Evolutionary conservation across 2,888 invertebrate species (phyloP).

Genomic region (Brenthis hecate): DNA sequence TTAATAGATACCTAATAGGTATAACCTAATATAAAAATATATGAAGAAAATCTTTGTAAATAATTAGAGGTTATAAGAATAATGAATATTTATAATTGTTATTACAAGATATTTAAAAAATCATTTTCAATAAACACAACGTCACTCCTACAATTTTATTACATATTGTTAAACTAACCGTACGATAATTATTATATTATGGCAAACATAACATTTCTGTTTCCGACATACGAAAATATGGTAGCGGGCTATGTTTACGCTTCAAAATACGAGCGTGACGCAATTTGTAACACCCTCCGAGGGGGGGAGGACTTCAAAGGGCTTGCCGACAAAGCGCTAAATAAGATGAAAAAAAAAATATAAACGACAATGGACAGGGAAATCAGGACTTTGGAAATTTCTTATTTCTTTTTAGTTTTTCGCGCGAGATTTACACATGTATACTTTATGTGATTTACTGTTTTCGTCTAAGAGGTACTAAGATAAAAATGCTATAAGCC

Average conservation of each 20-base stretch:
- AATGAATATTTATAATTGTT: not conserved
- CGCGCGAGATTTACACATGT: constrained; percentile 56
- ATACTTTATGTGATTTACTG: constrained; percentile 41
- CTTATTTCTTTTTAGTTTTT: constrained; percentile 63
- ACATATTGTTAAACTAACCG: constrained; percentile 12
- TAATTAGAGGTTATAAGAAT: too few relatives aligned
- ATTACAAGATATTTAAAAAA: not conserved
- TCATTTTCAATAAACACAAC: not conserved
- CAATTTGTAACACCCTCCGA: constrained; percentile 75
- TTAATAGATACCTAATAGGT: too few relatives aligned
- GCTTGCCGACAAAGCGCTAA: constrained; percentile 80
- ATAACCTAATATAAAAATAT: too few relatives aligned
- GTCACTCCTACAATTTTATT: not conserved
- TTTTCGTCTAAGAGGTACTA: not conserved
- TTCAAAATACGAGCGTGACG: constrained; percentile 71
- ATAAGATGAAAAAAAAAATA: constrained; percentile 78
- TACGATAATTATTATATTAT: constrained; percentile 12
- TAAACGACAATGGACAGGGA: constrained; percentile 77
- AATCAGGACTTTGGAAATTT: constrained; percentile 72
- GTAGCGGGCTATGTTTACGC: constrained; percentile 68
- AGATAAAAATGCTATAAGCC: not conserved
- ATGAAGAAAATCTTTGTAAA: too few relatives aligned
- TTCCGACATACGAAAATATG: constrained; percentile 47
- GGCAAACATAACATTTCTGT: constrained; percentile 11
- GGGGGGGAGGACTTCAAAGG: constrained; percentile 73